phyloP scores from a whole-genome alignment of 92 coral and sea anemone genomes.

The Bergia sp. region DNA sequence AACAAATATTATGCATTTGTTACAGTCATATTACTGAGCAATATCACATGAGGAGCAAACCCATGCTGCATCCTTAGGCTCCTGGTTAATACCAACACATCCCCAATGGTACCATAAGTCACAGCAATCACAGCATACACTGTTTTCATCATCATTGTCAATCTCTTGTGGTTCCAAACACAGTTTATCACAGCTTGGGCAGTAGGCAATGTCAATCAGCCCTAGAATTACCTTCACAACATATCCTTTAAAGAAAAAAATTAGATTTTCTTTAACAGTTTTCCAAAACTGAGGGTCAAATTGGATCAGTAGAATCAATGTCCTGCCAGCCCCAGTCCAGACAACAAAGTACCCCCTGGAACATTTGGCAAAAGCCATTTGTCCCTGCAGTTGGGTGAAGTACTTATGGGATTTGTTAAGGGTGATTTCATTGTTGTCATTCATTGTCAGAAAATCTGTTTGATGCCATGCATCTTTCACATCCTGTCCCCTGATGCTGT shows the following conservation, averaged over 20 bases:
- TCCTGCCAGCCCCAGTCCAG: constrained; percentile 47
- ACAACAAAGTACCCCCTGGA: constrained; percentile 53
- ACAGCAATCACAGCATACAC: constrained; percentile 34
- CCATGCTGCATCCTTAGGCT: constrained; percentile 21
- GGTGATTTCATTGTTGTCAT: constrained; percentile 25
- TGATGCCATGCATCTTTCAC: constrained; percentile 45
- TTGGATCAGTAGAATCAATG: constrained; percentile 36
- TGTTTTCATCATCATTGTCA: constrained; percentile 52
- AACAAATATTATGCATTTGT: constrained; percentile 22
- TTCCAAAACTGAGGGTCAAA: constrained; percentile 48
- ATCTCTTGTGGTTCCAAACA: constrained; percentile 57
- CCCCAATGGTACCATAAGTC: constrained; percentile 25
- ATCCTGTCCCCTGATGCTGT: constrained; percentile 33
- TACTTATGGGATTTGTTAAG: constrained; percentile 52
- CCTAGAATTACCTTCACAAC: constrained; percentile 52
- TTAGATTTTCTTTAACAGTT: constrained; percentile 15
- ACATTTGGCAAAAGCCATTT: constrained; percentile 54
- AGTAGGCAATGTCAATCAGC: constrained; percentile 43
- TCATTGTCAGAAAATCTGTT: constrained; percentile 47
- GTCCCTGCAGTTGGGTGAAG: constrained; percentile 59
- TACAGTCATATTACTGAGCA: constrained; percentile 22
- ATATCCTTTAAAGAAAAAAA: constrained; percentile 19
- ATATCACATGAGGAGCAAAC: constrained; percentile 3
- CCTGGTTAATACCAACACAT: constrained; percentile 11
- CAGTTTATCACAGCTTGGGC: constrained; percentile 51